Conservation (phyloP, 1,140 invertebrate species). For the Goniozus legneri region DNA sequence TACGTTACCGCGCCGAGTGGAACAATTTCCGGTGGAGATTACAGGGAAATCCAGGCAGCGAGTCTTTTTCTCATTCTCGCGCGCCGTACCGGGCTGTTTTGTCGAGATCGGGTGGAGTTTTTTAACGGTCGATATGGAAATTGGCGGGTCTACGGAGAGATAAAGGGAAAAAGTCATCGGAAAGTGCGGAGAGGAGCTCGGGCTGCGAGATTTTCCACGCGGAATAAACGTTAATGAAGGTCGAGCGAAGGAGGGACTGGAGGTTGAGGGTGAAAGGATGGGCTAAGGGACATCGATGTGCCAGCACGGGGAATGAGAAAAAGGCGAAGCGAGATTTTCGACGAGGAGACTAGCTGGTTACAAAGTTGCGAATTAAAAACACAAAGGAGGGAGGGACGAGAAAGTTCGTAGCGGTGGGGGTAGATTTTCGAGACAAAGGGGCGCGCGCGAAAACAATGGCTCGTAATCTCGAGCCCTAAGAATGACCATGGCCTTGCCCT, state of each 20-base stretch:
- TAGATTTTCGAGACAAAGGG: constrained; percentile 49
- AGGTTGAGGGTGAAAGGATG: constrained; percentile 6
- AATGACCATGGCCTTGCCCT: constrained; percentile 38
- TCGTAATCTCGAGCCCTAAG: constrained; percentile 53
- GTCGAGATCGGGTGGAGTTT: neutral
- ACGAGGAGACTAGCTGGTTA: constrained; percentile 34
- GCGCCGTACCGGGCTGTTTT: too few species aligned
- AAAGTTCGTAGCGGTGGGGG: constrained; percentile 19
- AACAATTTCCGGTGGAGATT: too few species aligned
- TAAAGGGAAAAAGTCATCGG: constrained; percentile 3
- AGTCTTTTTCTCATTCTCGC: too few species aligned
- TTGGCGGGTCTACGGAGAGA: neutral
- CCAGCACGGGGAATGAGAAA: constrained; percentile 1
- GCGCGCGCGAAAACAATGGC: constrained; percentile 47
- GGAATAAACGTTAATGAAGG: constrained; percentile 31
- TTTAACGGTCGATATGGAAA: neutral
- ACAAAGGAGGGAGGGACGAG: constrained; percentile 44
- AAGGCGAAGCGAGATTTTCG: constrained; percentile 9
- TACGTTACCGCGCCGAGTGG: too few species aligned
- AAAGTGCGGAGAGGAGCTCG: too few species aligned
- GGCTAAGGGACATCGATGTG: constrained; percentile 1
- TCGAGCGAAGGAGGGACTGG: constrained; percentile 16
- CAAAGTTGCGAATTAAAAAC: constrained; percentile 49
- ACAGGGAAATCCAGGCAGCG: too few species aligned
- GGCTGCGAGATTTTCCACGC: constrained; percentile 6